Conservation (phyloP, 2,113 vertebrate species). For the Semicossyphus pulcher region DNA sequence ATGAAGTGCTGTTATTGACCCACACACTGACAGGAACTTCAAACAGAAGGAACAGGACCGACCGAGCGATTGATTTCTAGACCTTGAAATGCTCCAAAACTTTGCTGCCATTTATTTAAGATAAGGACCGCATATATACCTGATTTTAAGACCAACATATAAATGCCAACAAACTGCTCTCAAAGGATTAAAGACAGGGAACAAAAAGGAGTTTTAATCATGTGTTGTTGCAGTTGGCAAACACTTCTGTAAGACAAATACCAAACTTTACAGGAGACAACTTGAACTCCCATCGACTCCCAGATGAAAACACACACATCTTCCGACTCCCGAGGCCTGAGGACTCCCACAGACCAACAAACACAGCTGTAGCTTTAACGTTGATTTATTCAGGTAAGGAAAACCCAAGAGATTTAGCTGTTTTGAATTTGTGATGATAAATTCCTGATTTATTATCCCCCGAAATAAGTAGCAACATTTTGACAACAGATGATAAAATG, state of each 20-base stretch:
- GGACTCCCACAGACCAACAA: slow-evolving; percentile 61
- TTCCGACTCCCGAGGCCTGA: slow-evolving; percentile 30
- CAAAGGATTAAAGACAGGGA: slow-evolving; percentile 8
- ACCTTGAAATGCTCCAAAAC: neutral
- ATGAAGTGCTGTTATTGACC: slow-evolving; percentile 57
- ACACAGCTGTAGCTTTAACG: slow-evolving; percentile 69
- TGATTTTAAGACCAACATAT: neutral
- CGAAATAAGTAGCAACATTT: slow-evolving; percentile 3
- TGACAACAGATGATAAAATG: neutral
- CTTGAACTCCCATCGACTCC: slow-evolving; percentile 63
- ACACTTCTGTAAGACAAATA: slow-evolving; percentile 53
- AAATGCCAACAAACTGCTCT: neutral
- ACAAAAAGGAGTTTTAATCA: neutral
- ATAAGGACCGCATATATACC: no score
- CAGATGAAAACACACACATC: slow-evolving; percentile 64
- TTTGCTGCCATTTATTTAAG: no score
- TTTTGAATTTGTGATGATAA: slow-evolving; percentile 30
- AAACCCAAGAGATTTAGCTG: slow-evolving; percentile 18
- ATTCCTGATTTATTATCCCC: neutral
- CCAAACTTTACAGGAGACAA: slow-evolving; percentile 58
- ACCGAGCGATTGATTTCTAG: slow-evolving; percentile 23
- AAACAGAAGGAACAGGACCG: neutral
- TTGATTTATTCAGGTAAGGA: slow-evolving; percentile 54
- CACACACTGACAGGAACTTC: slow-evolving; percentile 61
- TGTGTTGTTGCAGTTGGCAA: slow-evolving; percentile 28